Evolutionary conservation across 1,140 invertebrate species (phyloP).

Genomic region (Zeugodacus cucurbitae): DNA sequence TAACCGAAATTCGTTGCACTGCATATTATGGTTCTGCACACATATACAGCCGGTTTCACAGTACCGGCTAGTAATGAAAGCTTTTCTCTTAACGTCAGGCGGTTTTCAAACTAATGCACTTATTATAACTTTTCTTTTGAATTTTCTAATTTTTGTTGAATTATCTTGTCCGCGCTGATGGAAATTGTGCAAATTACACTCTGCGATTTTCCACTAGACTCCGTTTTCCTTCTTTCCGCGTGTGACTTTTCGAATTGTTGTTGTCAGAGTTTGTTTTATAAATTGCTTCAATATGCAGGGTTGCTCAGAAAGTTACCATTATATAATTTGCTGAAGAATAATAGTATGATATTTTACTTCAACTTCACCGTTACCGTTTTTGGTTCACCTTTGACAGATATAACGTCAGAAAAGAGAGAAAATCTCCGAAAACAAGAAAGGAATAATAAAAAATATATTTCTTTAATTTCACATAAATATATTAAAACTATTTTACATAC

Average conservation of each 20-base stretch:
- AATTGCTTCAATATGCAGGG: not conserved
- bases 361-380: too few relatives aligned
- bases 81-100: not conserved
- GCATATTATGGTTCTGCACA: not conserved
- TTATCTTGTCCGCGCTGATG: not conserved
- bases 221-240: constrained; percentile 33
- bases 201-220: not conserved
- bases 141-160: not conserved
- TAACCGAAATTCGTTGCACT: not conserved
- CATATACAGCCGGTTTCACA: not conserved
- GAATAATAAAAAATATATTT: too few relatives aligned
- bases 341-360: too few relatives aligned
- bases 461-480: too few relatives aligned
- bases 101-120: not conserved
- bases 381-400: too few relatives aligned
- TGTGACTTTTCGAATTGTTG: not conserved
- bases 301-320: not conserved
- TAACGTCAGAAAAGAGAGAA: too few relatives aligned
- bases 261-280: constrained; percentile 7
- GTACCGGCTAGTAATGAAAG: not conserved
- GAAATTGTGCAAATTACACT: not conserved
- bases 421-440: too few relatives aligned
- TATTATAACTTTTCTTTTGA: not conserved
- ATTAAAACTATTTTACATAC: too few relatives aligned
- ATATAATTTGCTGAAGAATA: too few relatives aligned